phyloP scores from a whole-genome alignment of 2,888 invertebrate species.

The Cephus pulcher region DNA sequence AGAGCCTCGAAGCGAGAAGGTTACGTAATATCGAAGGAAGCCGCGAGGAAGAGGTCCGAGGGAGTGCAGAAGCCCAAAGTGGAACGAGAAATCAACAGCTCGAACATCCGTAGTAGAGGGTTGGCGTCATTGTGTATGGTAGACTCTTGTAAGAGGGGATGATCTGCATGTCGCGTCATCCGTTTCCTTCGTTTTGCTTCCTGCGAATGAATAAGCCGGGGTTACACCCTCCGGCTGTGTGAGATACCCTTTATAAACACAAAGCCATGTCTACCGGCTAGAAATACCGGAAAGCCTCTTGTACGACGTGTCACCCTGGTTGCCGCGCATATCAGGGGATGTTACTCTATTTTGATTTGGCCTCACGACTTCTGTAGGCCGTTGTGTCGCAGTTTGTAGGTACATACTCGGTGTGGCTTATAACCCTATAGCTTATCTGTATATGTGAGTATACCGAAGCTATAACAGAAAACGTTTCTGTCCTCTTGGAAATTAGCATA shows the following conservation, averaged over 20 bases:
- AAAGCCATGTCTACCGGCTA: not conserved
- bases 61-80: not conserved
- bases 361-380: not conserved
- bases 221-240: constrained; percentile 58
- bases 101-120: not conserved
- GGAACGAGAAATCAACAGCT: not conserved
- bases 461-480: not conserved
- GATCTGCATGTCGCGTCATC: constrained; percentile 43
- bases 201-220: constrained; percentile 63
- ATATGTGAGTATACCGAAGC: not conserved
- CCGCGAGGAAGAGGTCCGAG: not conserved
- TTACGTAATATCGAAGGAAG: not conserved
- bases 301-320: not conserved
- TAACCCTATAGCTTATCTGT: not conserved
- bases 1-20: not conserved
- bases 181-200: constrained; percentile 60
- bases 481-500: constrained; percentile 47
- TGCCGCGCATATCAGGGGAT: not conserved
- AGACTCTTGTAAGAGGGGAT: constrained; percentile 19
- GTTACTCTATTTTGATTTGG: constrained; percentile 3
- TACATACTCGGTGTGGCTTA: not conserved
- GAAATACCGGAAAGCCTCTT: not conserved
- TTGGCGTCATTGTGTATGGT: not conserved
- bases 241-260: constrained; percentile 53
- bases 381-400: not conserved